Conservation (phyloP, 1,140 invertebrate genomes). For the Belonocnema kinseyi region DNA sequence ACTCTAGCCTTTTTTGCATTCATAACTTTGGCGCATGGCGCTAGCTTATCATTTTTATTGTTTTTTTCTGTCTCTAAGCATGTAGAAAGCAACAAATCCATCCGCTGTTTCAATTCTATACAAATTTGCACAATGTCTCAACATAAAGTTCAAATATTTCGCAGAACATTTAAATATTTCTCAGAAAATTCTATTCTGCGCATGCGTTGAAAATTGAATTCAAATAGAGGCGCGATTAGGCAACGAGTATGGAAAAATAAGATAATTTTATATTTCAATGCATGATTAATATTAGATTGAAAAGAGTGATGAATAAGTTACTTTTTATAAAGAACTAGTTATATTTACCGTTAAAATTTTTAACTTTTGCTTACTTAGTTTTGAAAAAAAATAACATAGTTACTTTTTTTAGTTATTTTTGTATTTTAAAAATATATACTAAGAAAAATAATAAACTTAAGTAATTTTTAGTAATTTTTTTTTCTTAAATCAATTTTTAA, state of each 20-base stretch:
- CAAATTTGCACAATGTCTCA: not conserved
- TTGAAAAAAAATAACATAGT: too few relatives aligned
- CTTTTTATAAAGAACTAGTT: too few relatives aligned
- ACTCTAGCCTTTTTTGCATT: not conserved
- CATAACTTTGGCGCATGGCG: slow-evolving; percentile 13
- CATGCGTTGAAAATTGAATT: slow-evolving; percentile 2
- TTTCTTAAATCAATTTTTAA: too few relatives aligned
- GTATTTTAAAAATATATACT: too few relatives aligned
- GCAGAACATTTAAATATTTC: not conserved
- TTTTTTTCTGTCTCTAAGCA: not conserved
- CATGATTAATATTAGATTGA: too few relatives aligned
- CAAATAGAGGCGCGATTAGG: not conserved
- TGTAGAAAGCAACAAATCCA: not conserved
- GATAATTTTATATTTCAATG: not conserved
- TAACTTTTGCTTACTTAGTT: too few relatives aligned
- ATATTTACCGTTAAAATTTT: too few relatives aligned
- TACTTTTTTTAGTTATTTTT: too few relatives aligned
- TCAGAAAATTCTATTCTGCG: not conserved
- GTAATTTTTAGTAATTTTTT: too few relatives aligned
- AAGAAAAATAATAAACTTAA: too few relatives aligned
- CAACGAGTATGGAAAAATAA: not conserved
- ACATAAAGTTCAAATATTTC: not conserved
- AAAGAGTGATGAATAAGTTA: too few relatives aligned
- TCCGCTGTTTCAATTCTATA: not conserved
- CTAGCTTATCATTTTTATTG: not conserved